Conservation (phyloP, 2,797 vertebrate genomes). For the Melanotaenia maccullochi region DNA sequence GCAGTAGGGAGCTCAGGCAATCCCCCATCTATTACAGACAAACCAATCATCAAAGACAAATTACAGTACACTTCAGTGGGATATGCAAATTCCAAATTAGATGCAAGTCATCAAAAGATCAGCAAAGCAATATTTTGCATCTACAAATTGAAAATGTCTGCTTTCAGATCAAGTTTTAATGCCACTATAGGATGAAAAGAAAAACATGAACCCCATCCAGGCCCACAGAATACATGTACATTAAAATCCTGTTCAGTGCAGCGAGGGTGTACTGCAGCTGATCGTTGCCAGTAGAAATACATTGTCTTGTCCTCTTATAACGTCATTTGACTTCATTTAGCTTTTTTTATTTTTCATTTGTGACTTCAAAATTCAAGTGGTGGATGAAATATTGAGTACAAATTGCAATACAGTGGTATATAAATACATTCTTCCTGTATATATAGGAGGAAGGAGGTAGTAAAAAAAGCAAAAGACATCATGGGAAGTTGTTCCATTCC, state of each 20-base stretch:
- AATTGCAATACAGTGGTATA: background rate
- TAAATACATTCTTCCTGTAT: background rate
- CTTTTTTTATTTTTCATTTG: background rate
- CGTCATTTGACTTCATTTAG: background rate
- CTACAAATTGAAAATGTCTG: constrained; percentile 81
- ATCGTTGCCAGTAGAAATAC: constrained; percentile 2
- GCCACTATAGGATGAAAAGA: constrained; percentile 53
- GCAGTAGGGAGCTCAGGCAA: constrained; percentile 73
- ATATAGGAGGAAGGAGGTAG: background rate
- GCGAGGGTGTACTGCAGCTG: constrained; percentile 8
- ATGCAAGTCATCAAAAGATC: constrained; percentile 86
- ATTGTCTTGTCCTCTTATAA: background rate
- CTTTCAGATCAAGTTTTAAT: constrained; percentile 78
- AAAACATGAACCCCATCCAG: constrained; percentile 29
- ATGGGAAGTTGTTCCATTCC: background rate
- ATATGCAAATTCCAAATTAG: constrained; percentile 86
- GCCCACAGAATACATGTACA: constrained; percentile 28
- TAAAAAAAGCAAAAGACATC: background rate
- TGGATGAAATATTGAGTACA: background rate
- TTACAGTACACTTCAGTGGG: constrained; percentile 84
- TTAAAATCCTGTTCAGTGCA: constrained; percentile 21
- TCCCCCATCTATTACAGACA: constrained; percentile 83
- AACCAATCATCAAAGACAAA: constrained; percentile 88
- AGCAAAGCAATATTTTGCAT: constrained; percentile 82
- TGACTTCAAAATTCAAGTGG: background rate